Evolutionary conservation across 2,888 invertebrate genomes (phyloP), one percentile per base, ranked within the genome.

Genomic region (Pristionchus japonicus): DNA sequence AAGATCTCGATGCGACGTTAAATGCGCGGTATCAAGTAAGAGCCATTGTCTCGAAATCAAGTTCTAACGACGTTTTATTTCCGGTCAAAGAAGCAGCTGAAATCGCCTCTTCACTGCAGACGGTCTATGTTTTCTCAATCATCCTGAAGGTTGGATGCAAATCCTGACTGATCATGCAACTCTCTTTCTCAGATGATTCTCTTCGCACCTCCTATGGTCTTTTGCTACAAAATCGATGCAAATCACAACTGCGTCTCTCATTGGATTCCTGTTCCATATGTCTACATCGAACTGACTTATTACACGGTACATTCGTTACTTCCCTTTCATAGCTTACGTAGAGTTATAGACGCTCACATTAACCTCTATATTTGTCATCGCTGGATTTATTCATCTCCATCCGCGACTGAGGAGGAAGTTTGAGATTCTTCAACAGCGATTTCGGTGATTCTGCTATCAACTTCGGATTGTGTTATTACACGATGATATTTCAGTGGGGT

Each of bases 11-110:
- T 15, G 17, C 17, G 2, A 70, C 37, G 0, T 20, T 70, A 23
- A 70, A 70, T 34, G 70, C 37, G 1, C 70, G 70, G 37, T 70
- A 70, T 70, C 70, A 70, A 70, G 70, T 70, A 70, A 20, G 37
- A n/a, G 0, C 0, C 23, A n/a, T 57, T 3, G 23, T 23, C 20
- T 20, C 3, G 57, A 9, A n/a, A 9, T n/a, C 20, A n/a, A 11
- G 3, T 52, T 52, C 20, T 3, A 20, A 52, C 23, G 52, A 52
- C 20, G 0, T 52, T 4, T 57, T 43, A 1, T 15, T 70, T 70
- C 1, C 15, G 70, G 70, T 70, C 4, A 70, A 70, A 70, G 70
- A 70, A 37, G 70, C 70, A 4, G 70, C 70, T 23, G 70, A 70
- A 23, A 31, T 70, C 9, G 70, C 70, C 3, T 20, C 70, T 6